Percentiles rank a stretch among this genome's conserved stretches.
Evolutionary conservation across 2,113 vertebrate species (phyloP).

Genomic region (Spizaetus ornatus): DNA sequence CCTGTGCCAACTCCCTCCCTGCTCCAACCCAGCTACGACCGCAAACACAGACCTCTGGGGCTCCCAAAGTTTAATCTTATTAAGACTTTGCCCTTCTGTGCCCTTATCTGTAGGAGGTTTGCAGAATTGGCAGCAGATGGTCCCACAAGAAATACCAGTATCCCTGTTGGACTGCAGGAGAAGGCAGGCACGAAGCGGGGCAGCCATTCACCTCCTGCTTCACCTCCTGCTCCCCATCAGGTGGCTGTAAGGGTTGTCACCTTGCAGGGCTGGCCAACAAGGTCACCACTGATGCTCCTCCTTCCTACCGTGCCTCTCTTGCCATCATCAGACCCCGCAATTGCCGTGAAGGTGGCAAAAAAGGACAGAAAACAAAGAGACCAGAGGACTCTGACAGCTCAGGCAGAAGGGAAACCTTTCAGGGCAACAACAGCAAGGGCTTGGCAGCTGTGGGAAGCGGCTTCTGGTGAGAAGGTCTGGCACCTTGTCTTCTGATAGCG

Average conservation of each 20-base stretch:
- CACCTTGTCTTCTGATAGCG: background rate
- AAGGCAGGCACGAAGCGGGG: background rate
- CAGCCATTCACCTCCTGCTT: background rate
- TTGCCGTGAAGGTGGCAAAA: background rate
- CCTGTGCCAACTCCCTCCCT: background rate
- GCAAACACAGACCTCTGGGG: background rate
- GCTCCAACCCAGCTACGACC: background rate
- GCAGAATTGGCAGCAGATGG: background rate
- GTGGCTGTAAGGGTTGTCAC: background rate
- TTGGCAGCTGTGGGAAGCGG: background rate
- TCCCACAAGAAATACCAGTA: background rate
- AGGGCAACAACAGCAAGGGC: background rate
- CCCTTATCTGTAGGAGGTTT: background rate
- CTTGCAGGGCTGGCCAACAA: background rate
- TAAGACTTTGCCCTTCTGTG: background rate
- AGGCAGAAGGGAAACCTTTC: background rate
- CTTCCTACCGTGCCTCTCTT: background rate
- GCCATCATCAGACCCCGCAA: background rate
- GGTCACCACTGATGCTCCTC: background rate
- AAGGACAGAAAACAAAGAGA: background rate
- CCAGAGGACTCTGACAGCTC: background rate
- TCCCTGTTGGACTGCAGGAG: background rate
- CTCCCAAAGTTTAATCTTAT: background rate
- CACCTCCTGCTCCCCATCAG: accelerated
- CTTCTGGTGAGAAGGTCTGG: background rate